A percentile compares a stretch with the other conserved stretches of the same genome.
Evolutionary conservation across 2,888 invertebrate genomes (phyloP).

Genomic region (Laothoe populi): DNA sequence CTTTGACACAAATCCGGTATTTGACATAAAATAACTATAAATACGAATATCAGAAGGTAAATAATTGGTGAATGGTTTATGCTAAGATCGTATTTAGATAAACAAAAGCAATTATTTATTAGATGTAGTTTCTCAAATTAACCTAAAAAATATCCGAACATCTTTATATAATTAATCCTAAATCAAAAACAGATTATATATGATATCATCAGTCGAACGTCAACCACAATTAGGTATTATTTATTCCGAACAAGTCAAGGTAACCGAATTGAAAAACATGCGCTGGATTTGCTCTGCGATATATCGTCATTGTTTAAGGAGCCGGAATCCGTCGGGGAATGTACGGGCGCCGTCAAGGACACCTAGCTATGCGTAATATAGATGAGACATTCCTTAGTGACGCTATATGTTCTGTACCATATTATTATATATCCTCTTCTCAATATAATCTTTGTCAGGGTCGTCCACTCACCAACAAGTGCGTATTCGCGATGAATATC

Average conservation of each 20-base stretch:
- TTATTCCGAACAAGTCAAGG: conserved; percentile 22
- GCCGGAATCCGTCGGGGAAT: conserved; percentile 55
- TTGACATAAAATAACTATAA: no score
- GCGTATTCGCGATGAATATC: neutral
- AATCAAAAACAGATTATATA: neutral
- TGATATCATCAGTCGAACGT: conserved; percentile 1
- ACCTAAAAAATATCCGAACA: no score
- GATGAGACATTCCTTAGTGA: conserved; percentile 23
- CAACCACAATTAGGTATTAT: conserved; percentile 7
- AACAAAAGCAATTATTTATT: no score
- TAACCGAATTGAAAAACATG: conserved; percentile 15
- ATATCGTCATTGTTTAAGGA: conserved; percentile 39
- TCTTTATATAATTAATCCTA: no score
- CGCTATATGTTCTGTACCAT: neutral
- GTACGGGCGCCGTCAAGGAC: conserved; percentile 66
- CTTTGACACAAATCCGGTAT: no score
- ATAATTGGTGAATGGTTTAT: no score
- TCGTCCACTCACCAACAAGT: conserved; percentile 9
- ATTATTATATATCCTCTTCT: neutral
- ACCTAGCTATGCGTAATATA: conserved; percentile 32
- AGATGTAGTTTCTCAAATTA: no score
- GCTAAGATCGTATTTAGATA: no score
- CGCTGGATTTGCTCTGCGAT: conserved; percentile 18
- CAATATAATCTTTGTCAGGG: conserved; percentile 2
- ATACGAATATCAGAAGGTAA: no score